A percentile compares a stretch with the other conserved stretches of the same genome.
Evolutionary conservation across 1,140 invertebrate genomes (phyloP).

Genomic region (Triops cancriformis): DNA sequence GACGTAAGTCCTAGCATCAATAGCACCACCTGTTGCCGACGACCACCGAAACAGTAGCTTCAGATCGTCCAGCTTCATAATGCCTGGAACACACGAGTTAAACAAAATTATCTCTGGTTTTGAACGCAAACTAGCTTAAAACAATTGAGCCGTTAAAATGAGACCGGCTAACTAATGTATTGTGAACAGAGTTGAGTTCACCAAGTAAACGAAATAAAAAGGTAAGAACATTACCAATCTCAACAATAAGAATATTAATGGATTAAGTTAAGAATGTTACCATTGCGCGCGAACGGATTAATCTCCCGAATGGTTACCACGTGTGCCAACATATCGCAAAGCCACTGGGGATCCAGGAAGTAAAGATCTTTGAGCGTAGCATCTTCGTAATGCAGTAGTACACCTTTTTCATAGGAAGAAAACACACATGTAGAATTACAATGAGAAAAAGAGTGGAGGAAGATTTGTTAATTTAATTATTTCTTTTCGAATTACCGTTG

Average conservation of each 20-base stretch:
- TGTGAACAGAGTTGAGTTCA: too few relatives aligned
- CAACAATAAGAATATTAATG: too few relatives aligned
- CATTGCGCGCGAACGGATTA: conserved; percentile 86
- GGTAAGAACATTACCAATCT: too few relatives aligned
- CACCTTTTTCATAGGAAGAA: conserved; percentile 47
- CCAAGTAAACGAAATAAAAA: too few relatives aligned
- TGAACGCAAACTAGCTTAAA: too few relatives aligned
- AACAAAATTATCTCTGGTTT: too few relatives aligned
- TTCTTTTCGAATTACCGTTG: conserved; percentile 58
- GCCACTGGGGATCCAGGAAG: conserved; percentile 95
- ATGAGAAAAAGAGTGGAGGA: conserved; percentile 6
- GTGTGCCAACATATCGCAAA: conserved; percentile 94
- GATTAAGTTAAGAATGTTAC: conserved; percentile 35
- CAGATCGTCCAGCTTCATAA: conserved; percentile 92
- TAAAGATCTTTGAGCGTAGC: conserved; percentile 87
- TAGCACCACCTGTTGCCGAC: conserved; percentile 45
- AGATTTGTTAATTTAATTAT: not conserved
- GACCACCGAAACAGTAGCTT: conserved; percentile 77
- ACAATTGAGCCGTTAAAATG: too few relatives aligned
- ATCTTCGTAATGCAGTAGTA: conserved; percentile 96
- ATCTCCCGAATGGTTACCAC: conserved; percentile 93
- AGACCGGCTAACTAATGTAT: too few relatives aligned
- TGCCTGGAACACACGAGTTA: conserved; percentile 43
- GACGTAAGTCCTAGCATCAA: conserved; percentile 62
- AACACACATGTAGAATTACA: conserved; percentile 26